Evolutionary conservation across 2,888 invertebrate genomes (phyloP).

Genomic region (Cataglyphis livida): DNA sequence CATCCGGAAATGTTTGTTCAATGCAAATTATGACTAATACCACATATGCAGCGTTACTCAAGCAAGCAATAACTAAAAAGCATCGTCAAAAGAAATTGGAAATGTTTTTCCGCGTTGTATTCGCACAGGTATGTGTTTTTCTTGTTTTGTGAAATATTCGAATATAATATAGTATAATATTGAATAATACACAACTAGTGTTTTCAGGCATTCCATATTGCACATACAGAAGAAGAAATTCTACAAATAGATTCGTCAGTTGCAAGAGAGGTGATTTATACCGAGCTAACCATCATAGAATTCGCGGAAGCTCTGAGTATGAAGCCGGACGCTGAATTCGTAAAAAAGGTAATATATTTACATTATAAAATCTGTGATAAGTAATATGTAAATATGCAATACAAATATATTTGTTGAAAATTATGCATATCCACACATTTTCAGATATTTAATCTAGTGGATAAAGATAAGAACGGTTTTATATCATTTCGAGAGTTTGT

Average conservation of each 20-base stretch:
- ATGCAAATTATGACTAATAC: slow-evolving; percentile 77
- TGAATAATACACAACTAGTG: neutral
- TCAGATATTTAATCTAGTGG: slow-evolving; percentile 57
- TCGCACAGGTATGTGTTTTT: slow-evolving; percentile 85
- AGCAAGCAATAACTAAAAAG: slow-evolving; percentile 85
- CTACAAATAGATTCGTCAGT: slow-evolving; percentile 83
- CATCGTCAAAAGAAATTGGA: slow-evolving; percentile 86
- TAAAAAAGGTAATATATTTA: slow-evolving; percentile 82
- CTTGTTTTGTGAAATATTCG: neutral
- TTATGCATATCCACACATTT: neutral
- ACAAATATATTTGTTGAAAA: slow-evolving; percentile 1
- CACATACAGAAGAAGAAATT: slow-evolving; percentile 84
- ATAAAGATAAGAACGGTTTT: slow-evolving; percentile 84
- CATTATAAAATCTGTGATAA: neutral
- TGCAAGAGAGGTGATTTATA: slow-evolving; percentile 86
- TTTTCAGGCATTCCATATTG: slow-evolving; percentile 84
- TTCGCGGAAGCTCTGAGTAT: slow-evolving; percentile 88
- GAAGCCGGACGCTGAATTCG: slow-evolving; percentile 87
- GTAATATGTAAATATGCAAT: neutral
- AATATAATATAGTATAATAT: neutral
- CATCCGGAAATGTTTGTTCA: slow-evolving; percentile 50
- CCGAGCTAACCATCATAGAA: slow-evolving; percentile 87
- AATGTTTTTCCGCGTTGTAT: slow-evolving; percentile 87
- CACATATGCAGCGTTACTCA: slow-evolving; percentile 75
- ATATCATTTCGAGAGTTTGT: slow-evolving; percentile 89